These are phyloP conservation scores for Sardina pilchardus DNA, from an alignment of 2,113 vertebrate genomes.

Conservation along the genomic window DNA sequence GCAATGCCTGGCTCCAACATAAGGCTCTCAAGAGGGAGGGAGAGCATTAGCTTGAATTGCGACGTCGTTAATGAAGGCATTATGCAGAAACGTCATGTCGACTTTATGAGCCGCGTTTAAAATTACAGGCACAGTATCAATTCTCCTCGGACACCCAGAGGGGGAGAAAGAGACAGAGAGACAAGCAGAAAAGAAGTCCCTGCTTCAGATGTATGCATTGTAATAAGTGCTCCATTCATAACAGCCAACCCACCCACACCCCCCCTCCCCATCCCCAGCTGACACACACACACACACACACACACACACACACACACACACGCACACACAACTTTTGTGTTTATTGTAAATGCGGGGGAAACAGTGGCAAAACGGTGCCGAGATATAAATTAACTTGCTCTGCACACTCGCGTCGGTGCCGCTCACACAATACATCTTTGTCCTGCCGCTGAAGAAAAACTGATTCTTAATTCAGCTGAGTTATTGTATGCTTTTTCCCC, in stretches of 20 bases:
- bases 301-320: neutral
- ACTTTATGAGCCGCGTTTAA: neutral
- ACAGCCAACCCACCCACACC: neutral
- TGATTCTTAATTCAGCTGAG: slow-evolving; percentile 66
- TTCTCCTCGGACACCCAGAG: neutral
- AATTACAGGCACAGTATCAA: neutral
- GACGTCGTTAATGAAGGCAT: neutral
- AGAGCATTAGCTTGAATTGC: neutral
- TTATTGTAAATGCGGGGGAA: slow-evolving; percentile 56
- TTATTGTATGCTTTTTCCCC: slow-evolving; percentile 68
- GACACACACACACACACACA: neutral
- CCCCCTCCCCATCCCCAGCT: too few species aligned
- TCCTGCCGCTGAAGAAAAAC: slow-evolving; percentile 59
- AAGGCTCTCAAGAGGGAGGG: neutral
- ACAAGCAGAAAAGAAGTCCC: neutral
- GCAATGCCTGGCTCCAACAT: neutral
- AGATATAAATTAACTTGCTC: slow-evolving; percentile 70
- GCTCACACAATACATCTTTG: slow-evolving; percentile 65
- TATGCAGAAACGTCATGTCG: slow-evolving; percentile 1
- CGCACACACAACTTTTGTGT: neutral
- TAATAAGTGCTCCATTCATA: slow-evolving; percentile 19
- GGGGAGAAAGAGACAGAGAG: neutral
- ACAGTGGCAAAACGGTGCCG: slow-evolving; percentile 57
- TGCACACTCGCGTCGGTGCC: slow-evolving; percentile 58
- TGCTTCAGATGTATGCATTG: neutral